Conservation (phyloP, 2,113 vertebrate species). For the Larimichthys crocea region DNA sequence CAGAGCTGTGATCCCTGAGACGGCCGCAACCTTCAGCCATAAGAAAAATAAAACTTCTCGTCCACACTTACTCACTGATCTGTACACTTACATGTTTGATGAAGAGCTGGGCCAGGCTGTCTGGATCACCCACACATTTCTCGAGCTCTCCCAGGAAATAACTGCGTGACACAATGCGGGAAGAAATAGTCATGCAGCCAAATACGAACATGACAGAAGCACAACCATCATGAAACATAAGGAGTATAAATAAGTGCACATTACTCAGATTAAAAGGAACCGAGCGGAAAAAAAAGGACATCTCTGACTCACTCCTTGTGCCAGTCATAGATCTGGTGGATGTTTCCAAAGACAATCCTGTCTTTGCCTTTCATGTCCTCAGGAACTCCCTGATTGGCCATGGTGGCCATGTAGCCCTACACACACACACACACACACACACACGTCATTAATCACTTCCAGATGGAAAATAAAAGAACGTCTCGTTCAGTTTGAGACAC, state of each 20-base stretch:
- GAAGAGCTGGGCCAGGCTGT: constrained; percentile 89
- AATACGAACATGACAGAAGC: constrained; percentile 17
- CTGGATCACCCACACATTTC: constrained; percentile 88
- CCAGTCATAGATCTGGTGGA: constrained; percentile 94
- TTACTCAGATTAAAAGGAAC: constrained; percentile 1
- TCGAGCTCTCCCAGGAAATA: constrained; percentile 91
- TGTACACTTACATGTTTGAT: constrained; percentile 90
- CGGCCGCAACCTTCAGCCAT: constrained; percentile 23
- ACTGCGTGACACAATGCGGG: constrained; percentile 73
- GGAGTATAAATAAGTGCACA: constrained; percentile 13
- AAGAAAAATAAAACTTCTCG: constrained; percentile 6
- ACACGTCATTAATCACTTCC: constrained; percentile 9
- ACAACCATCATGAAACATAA: constrained; percentile 11
- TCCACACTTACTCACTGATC: constrained; percentile 19
- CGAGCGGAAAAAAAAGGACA: not conserved
- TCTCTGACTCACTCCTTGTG: constrained; percentile 88
- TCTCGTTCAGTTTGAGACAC: not conserved
- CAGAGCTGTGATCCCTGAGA: constrained; percentile 11
- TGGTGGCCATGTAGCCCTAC: constrained; percentile 90
- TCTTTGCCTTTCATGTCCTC: constrained; percentile 91
- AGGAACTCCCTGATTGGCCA: constrained; percentile 87
- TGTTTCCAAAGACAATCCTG: constrained; percentile 93
- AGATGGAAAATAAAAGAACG: not conserved
- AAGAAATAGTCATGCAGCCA: constrained; percentile 8
- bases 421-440: constrained; percentile 32